phyloP scores from a whole-genome alignment of 92 coral and sea anemone species.

The Parazoanthus atlanticus region DNA sequence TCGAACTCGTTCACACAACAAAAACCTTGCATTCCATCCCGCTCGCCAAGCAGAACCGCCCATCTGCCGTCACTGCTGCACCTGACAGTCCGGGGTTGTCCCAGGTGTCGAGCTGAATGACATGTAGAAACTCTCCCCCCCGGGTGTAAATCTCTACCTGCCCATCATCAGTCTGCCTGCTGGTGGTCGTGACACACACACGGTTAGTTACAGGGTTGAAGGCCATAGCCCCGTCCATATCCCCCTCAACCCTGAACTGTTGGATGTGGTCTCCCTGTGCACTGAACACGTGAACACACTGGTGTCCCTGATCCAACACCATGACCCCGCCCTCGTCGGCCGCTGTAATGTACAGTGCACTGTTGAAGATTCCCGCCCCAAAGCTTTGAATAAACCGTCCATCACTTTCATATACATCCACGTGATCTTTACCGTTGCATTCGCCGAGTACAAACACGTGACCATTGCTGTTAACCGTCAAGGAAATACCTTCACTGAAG shows the following conservation, averaged over 20 bases:
- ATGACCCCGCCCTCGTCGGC: slow-evolving; percentile 32
- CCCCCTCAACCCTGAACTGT: slow-evolving; percentile 31
- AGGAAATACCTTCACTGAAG: slow-evolving; percentile 30
- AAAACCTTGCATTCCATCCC: slow-evolving; percentile 44
- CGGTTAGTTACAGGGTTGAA: not conserved
- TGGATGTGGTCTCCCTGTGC: slow-evolving; percentile 29
- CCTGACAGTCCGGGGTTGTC: slow-evolving; percentile 38
- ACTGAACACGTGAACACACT: slow-evolving; percentile 39
- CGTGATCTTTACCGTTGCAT: slow-evolving; percentile 38
- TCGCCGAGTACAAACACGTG: slow-evolving; percentile 48
- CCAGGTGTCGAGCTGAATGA: slow-evolving; percentile 36
- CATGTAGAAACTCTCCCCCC: slow-evolving; percentile 17
- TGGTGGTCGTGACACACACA: slow-evolving; percentile 32
- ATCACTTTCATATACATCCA: slow-evolving; percentile 26
- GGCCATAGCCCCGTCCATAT: slow-evolving; percentile 37
- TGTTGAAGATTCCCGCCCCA: slow-evolving; percentile 27
- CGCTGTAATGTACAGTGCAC: slow-evolving; percentile 26
- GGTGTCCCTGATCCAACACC: slow-evolving; percentile 44
- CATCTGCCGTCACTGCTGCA: slow-evolving; percentile 36
- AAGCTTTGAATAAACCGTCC: slow-evolving; percentile 22
- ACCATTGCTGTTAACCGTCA: slow-evolving; percentile 24
- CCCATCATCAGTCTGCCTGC: slow-evolving; percentile 31
- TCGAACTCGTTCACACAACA: not conserved
- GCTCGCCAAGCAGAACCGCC: slow-evolving; percentile 38
- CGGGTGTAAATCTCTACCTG: slow-evolving; percentile 36